These are phyloP conservation scores for Micrasema longulum DNA, from an alignment of 1,140 invertebrate genomes.

Conservation along the genomic window DNA sequence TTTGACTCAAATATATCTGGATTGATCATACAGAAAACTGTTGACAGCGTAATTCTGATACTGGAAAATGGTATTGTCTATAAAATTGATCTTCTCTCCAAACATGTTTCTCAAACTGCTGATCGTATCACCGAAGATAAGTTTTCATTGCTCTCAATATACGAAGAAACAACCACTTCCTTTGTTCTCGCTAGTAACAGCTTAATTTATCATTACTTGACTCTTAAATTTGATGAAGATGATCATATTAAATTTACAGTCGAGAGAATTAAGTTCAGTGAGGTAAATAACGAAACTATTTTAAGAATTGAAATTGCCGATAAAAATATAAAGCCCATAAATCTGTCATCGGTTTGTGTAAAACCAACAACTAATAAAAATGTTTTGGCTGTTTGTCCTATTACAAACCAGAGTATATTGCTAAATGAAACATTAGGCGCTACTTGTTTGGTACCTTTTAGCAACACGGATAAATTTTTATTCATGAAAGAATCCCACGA, in stretches of 20 bases:
- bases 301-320: conserved; percentile 36
- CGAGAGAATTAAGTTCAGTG: conserved; percentile 15
- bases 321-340: conserved; percentile 27
- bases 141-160: conserved; percentile 20
- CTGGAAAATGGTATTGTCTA: conserved; percentile 34
- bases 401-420: conserved; percentile 42
- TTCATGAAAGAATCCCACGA: conserved; percentile 10
- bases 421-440: conserved; percentile 17
- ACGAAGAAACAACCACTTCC: conserved; percentile 38
- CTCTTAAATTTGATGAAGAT: not conserved
- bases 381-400: conserved; percentile 44
- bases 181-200: conserved; percentile 40
- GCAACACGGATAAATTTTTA: conserved; percentile 47
- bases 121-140: conserved; percentile 31
- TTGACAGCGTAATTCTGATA: conserved; percentile 21
- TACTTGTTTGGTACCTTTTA: conserved; percentile 36
- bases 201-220: conserved; percentile 32
- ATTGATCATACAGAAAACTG: conserved; percentile 29
- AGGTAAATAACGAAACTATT: conserved; percentile 26
- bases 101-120: not conserved
- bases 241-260: conserved; percentile 18
- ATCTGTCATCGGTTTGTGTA: conserved; percentile 39
- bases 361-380: conserved; percentile 27
- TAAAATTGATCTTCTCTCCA: conserved; percentile 30
- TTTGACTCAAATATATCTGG: conserved; percentile 42